Conservation (phyloP, 2,888 invertebrate species). For the Philereme vetulata region DNA sequence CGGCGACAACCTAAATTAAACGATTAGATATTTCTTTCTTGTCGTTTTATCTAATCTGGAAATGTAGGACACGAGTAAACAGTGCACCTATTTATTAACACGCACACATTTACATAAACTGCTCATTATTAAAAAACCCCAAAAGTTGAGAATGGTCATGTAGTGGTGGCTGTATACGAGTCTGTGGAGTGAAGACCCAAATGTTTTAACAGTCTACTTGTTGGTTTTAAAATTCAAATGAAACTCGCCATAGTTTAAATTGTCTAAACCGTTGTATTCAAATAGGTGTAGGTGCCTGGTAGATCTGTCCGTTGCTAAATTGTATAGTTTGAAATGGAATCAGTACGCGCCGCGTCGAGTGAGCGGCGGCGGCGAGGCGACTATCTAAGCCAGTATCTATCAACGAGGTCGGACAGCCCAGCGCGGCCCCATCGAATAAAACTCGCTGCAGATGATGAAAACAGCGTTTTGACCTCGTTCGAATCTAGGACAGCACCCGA, state of each 20-base stretch:
- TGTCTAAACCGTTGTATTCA: conserved; percentile 1
- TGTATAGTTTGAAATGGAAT: conserved; percentile 19
- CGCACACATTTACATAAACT: not conserved
- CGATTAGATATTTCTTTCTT: conserved; percentile 12
- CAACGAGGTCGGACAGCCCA: conserved; percentile 67
- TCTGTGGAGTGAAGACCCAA: too few relatives aligned
- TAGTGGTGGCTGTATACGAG: too few relatives aligned
- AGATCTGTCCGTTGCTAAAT: conserved; percentile 6
- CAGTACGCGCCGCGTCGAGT: conserved; percentile 32
- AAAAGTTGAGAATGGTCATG: not conserved
- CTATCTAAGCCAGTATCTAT: conserved; percentile 58
- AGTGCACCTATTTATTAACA: not conserved
- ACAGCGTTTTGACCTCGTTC: conserved; percentile 76
- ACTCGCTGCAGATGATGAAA: conserved; percentile 74
- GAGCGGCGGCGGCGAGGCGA: conserved; percentile 43
- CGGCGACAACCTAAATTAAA: conserved; percentile 14
- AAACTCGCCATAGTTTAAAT: not conserved
- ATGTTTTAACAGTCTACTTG: not conserved
- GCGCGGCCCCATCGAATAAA: conserved; percentile 75
- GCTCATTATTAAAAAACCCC: not conserved
- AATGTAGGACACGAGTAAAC: conserved; percentile 23
- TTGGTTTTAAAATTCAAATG: not conserved
- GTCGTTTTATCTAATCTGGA: conserved; percentile 20
- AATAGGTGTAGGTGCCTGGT: not conserved
- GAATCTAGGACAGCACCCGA: conserved; percentile 78